Evolutionary conservation across 2,113 vertebrate genomes (phyloP).

Genomic region (Plecturocebus donacophilus): DNA sequence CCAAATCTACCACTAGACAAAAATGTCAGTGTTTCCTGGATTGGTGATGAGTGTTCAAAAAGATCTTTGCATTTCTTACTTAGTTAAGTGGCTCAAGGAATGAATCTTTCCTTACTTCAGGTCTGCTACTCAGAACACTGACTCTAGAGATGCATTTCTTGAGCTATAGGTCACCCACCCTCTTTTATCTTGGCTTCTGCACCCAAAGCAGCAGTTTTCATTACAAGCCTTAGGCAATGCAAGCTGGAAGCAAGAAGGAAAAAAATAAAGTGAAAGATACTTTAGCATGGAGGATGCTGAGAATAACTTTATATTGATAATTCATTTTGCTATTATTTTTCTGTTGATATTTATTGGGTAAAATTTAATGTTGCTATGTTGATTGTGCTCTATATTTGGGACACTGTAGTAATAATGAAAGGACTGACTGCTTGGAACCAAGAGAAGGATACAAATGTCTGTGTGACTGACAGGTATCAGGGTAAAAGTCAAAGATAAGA

Average conservation of each 20-base stretch:
- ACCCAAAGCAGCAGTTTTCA: background rate
- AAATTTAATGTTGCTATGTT: background rate
- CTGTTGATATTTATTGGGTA: background rate
- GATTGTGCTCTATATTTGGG: background rate
- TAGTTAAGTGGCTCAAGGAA: background rate
- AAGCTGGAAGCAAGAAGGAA: background rate
- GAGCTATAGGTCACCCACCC: background rate
- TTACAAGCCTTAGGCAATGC: background rate
- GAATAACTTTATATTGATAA: background rate
- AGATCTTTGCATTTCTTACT: background rate
- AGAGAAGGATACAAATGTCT: background rate
- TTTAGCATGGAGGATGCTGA: background rate
- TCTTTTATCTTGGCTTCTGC: background rate
- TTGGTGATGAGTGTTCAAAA: conserved; percentile 46
- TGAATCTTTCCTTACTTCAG: background rate
- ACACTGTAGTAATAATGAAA: background rate
- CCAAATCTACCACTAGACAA: conserved; percentile 1
- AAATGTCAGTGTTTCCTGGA: conserved; percentile 4
- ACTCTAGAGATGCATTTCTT: background rate
- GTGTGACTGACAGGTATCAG: rapidly evolving
- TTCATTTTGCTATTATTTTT: background rate
- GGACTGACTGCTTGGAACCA: background rate
- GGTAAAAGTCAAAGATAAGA: background rate
- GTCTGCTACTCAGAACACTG: background rate
- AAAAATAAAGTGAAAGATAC: background rate